phyloP scores from a whole-genome alignment of 1,140 invertebrate species.

The Solenopsis invicta region DNA sequence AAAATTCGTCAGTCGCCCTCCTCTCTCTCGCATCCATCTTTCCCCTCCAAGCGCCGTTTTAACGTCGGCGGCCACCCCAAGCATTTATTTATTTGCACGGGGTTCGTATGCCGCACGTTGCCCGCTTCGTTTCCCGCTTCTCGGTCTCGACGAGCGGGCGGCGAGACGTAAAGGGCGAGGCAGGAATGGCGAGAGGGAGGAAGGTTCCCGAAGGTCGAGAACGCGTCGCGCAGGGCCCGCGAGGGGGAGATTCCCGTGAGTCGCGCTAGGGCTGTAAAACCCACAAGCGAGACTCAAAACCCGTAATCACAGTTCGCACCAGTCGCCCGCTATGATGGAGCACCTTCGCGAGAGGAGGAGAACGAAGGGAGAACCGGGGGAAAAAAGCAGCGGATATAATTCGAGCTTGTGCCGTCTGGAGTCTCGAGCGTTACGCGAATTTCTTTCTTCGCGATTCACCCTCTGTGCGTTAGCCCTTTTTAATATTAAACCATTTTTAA shows the following conservation, averaged over 20 bases:
- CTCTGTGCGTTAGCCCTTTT: neutral
- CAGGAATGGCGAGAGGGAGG: neutral
- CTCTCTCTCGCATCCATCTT: conserved; percentile 36
- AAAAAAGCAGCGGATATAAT: conserved; percentile 13
- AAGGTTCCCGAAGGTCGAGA: conserved; percentile 39
- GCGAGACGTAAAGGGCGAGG: neutral
- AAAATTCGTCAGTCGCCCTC: conserved; percentile 54
- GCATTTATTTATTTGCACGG: conserved; percentile 81
- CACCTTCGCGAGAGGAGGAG: conserved; percentile 13
- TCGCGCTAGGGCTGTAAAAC: conserved; percentile 72
- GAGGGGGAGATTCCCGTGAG: conserved; percentile 33
- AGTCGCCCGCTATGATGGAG: conserved; percentile 63
- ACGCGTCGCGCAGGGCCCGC: conserved; percentile 10
- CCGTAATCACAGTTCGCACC: conserved; percentile 78
- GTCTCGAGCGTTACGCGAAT: conserved; percentile 40
- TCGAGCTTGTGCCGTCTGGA: conserved; percentile 18
- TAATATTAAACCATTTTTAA: neutral
- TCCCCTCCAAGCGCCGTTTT: conserved; percentile 28
- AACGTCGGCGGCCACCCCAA: conserved; percentile 58
- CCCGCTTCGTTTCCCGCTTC: conserved; percentile 21
- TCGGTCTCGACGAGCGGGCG: neutral
- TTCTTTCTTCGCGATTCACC: neutral
- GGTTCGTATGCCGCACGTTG: conserved; percentile 73
- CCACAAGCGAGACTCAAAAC: conserved; percentile 75
- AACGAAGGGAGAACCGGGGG: neutral